A percentile compares a stretch with the other conserved stretches of the same genome.
Evolutionary conservation across 2,113 vertebrate genomes (phyloP).

Genomic region (Empidonax alnorum): DNA sequence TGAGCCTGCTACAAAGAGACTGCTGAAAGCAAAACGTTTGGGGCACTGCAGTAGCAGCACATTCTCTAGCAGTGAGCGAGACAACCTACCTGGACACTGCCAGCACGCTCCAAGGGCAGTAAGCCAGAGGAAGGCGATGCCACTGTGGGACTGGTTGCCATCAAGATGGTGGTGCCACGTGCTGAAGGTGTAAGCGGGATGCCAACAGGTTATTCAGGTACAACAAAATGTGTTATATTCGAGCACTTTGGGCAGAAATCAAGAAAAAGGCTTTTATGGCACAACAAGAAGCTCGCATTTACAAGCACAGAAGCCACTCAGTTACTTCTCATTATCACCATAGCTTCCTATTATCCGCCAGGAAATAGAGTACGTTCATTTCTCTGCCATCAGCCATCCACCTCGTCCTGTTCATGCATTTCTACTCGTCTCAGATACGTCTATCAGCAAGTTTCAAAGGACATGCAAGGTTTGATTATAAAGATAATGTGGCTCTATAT

Average conservation of each 20-base stretch:
- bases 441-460: background rate
- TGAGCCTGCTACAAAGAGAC: fast-evolving
- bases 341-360: background rate
- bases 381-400: background rate
- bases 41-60: background rate
- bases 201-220: background rate
- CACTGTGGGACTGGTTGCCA: background rate
- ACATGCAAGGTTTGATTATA: background rate
- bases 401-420: background rate
- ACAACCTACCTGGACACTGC: fast-evolving
- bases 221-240: background rate
- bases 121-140: background rate
- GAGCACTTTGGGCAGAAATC: background rate
- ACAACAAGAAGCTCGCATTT: background rate
- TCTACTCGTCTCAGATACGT: background rate
- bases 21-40: fast-evolving
- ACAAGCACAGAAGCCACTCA: background rate
- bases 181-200: background rate
- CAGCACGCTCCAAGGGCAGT: fast-evolving
- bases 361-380: background rate
- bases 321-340: background rate
- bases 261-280: background rate
- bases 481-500: fast-evolving
- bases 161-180: background rate
- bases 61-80: background rate